Percentiles rank a stretch among this genome's conserved stretches.
Conservation (phyloP, 2,888 invertebrate genomes). For the Corythucha ciliata region DNA sequence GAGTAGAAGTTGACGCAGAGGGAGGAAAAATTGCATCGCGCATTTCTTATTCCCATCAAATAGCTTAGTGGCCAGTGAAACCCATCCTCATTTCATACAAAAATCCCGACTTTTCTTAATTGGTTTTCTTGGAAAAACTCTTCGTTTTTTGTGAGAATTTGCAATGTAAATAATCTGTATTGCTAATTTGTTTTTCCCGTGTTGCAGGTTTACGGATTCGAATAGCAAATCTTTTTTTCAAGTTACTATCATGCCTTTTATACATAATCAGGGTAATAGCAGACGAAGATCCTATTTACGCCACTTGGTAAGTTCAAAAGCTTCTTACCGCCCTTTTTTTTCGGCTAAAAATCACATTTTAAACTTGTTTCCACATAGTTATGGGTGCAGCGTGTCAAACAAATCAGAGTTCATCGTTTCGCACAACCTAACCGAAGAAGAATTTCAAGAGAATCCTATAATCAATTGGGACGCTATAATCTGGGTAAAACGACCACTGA, state of each 20-base stretch:
- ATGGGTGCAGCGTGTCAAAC: slow-evolving; percentile 72
- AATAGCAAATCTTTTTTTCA: slow-evolving; percentile 94
- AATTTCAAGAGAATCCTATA: slow-evolving; percentile 83
- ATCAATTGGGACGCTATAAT: slow-evolving; percentile 93
- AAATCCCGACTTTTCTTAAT: too few species aligned
- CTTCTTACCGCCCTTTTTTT: not conserved
- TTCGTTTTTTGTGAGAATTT: too few species aligned
- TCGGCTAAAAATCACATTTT: slow-evolving; percentile 1
- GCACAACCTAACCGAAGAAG: slow-evolving; percentile 79
- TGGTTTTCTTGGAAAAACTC: too few species aligned
- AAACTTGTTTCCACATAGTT: slow-evolving; percentile 51
- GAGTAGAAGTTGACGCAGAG: too few species aligned
- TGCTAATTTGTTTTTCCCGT: slow-evolving; percentile 18
- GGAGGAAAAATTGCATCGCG: too few species aligned
- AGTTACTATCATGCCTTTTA: slow-evolving; percentile 89
- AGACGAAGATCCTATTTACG: slow-evolving; percentile 78
- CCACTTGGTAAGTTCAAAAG: slow-evolving; percentile 60
- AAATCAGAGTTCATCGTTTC: slow-evolving; percentile 74
- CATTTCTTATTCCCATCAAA: too few species aligned
- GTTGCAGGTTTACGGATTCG: slow-evolving; percentile 88
- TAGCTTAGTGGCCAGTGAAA: too few species aligned
- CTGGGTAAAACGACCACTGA: slow-evolving; percentile 85
- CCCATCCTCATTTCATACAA: too few species aligned
- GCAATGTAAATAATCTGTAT: too few species aligned
- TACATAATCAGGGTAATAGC: slow-evolving; percentile 89